phyloP scores from a whole-genome alignment of 2,888 invertebrate genomes.

The Drosophila pseudotakahashii region DNA sequence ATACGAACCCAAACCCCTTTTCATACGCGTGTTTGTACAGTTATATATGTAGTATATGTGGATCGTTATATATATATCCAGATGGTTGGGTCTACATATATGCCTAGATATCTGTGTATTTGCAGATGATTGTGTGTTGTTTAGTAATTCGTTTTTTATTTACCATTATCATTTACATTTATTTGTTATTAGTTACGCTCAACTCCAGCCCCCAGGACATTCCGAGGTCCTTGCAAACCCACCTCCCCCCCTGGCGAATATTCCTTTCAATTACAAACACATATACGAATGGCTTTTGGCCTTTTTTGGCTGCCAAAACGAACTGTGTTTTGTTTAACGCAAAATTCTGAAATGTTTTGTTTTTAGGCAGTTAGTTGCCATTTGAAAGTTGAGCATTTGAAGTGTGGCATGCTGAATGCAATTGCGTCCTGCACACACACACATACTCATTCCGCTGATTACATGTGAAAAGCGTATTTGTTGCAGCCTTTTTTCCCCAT shows the following conservation, averaged over 20 bases:
- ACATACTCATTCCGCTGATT: constrained; percentile 38
- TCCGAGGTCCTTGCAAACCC: constrained; percentile 10
- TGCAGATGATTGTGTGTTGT: constrained; percentile 71
- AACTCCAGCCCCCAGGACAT: constrained; percentile 14
- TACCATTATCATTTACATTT: constrained; percentile 78
- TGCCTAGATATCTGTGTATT: constrained; percentile 50
- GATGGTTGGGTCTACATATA: constrained; percentile 1
- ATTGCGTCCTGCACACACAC: constrained; percentile 58
- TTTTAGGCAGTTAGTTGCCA: constrained; percentile 64
- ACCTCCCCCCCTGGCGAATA: background rate
- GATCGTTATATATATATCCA: constrained; percentile 31
- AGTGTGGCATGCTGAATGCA: constrained; percentile 68
- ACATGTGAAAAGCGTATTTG: constrained; percentile 46
- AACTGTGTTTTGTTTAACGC: constrained; percentile 54
- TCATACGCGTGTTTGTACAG: constrained; percentile 38
- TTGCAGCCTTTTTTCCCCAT: constrained; percentile 32
- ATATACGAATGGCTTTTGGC: constrained; percentile 22
- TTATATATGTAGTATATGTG: constrained; percentile 21
- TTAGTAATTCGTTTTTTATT: constrained; percentile 79
- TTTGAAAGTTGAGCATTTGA: constrained; percentile 57
- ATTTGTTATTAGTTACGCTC: constrained; percentile 74
- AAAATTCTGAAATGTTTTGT: constrained; percentile 66
- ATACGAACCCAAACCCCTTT: constrained; percentile 7
- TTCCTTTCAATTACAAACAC: constrained; percentile 42
- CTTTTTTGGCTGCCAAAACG: constrained; percentile 46